Evolutionary conservation across 2,797 vertebrate genomes (phyloP), one percentile per base, ranked within the genome.

Genomic region (Lithobates sylvaticus): DNA sequence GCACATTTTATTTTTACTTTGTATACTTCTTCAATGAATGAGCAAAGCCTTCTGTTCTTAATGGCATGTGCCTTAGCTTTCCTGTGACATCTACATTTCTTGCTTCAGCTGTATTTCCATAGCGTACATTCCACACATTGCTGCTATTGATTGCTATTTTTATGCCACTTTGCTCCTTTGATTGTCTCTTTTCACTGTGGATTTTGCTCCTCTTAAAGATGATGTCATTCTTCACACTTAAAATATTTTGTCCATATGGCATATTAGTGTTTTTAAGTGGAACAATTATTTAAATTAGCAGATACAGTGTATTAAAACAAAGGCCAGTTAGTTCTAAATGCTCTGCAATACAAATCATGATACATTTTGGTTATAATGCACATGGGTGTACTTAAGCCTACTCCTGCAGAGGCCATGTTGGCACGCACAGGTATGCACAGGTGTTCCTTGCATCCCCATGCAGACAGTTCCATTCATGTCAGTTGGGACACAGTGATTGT

Each of bases 91-190:
- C 6, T 27, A 29, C 26, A 34, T 61, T 21, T 64, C 16, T 65
- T 65, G 10, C 75, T 74, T n/a, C 5, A 21, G 71, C 26, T 74
- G 54, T 29, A 39, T 18, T 58, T 10, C 9, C 42, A 21, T 72
- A 73, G 71, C 34, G 32, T 65, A 36, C 73, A 12, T 83, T 83
- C 70, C 71, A 83, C 36, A 74, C 34, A 61, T 21, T 61, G 4
- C 54, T 61, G 54, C 54, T 61, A 61, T 18, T 61, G 21, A 82
- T 64, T 73, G 50, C 50, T 58, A 64, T 44, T 74, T 72, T 65
- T 44, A 75, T 75, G 10, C 50, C 42, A 58, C 71, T 42, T 65
- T 74, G 23, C n/a, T n/a, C 27, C 68, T 27, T 21, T 39, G 15
- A 54, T 54, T 18, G 34, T 36, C 65, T 65, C 3, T 5, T 79